Evolutionary conservation across 2,888 invertebrate genomes (phyloP), one percentile per base, ranked within the genome.

Genomic region (Emmelina monodactyla): DNA sequence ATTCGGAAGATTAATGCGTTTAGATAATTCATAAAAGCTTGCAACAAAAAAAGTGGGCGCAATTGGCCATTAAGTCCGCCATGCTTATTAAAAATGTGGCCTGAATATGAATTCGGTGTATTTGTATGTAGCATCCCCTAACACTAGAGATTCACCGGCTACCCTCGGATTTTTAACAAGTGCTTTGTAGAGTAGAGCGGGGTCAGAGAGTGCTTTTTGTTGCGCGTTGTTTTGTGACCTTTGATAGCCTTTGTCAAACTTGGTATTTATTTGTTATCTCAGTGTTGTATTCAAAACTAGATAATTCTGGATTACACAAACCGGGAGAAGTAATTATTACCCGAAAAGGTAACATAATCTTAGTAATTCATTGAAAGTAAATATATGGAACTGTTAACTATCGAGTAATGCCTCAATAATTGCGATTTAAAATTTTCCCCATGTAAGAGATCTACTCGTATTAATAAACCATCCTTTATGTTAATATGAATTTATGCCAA

Each of bases 101-200:
- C 69, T 70, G 76, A 78, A 79, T 81, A 81, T 81, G 78, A 79
- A 79, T 80, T 81, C 80, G 78, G 78, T 73, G 71, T 79, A 76
- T 73, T 51, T 52, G 66, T 57, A 67, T 75, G 76, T 70, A 76
- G 48, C 48, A 45, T 53, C 56, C 57, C 72, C 75, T 69, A 62
- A 57, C 52, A 53, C 51, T 51, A 44, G 47, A 19, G 43, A 46
- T 40, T 47, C 53, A 53, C 51, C 47, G 39, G 45, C 49, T 55
- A 60, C 62, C 66, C 63, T 56, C 50, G 53, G 51, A 57, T 60
- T 61, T 59, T 45, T 43, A 50, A 49, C 45, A 47, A 37, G 40
- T 40, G 35, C 41, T 38, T n/a, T 38, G 47, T 47, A 68, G 65
- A 58, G 54, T 50, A 60, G 30, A 30, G 12, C 1, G 12, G 6